Base-by-base conservation (phyloP, 1,140 invertebrate genomes). In the Coelopa frigida region DNA sequence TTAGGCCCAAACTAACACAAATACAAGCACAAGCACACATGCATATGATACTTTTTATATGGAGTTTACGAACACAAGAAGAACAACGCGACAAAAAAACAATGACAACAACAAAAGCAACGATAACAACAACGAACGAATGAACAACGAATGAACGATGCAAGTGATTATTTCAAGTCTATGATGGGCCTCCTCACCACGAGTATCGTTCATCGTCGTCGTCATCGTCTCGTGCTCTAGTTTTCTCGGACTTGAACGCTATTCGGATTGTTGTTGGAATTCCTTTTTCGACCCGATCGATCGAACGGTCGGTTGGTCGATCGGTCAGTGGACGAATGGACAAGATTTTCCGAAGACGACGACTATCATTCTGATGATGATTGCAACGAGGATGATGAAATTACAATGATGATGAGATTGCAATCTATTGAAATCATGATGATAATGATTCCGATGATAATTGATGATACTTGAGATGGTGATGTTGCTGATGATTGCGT, bases 231-330 rank as follows among this genome's bases (percentile, higher is more conserved):
- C 24, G 24, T 21, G 14, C 24, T 12, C 7, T 17, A 14, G 39
- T 43, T 31, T 29, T 31, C 15, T 31, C 33, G 7, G 6, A 12
- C 17, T 38, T 12, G 12, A 20, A 5, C 21, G 18, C 18, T 31
- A 43, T 32, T 43, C 41, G n/a, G 33, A 43, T 43, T 43, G 33
- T 43, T 43, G 33, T 14, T 15, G 11, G 4, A n/a, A 32, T 43
- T 31, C 31, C 21, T 43, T 43, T 21, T 32, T 22, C 5, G n/a
- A 20, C 33, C 33, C 33, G 20, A 20, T 14, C 20, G 20, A 20
- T 35, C 12, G 12, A 14, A 2, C 33, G 20, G 11, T 20, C 35
- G 24, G 17, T 22, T 20, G 7, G 14, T 18, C 21, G 24, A 38
- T 22, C 24, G 36, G 22, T 22, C 20, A 23, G 36, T 38, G 24